Base-by-base conservation (phyloP, 2,113 vertebrate species). In the Neofelis nebulosa region DNA sequence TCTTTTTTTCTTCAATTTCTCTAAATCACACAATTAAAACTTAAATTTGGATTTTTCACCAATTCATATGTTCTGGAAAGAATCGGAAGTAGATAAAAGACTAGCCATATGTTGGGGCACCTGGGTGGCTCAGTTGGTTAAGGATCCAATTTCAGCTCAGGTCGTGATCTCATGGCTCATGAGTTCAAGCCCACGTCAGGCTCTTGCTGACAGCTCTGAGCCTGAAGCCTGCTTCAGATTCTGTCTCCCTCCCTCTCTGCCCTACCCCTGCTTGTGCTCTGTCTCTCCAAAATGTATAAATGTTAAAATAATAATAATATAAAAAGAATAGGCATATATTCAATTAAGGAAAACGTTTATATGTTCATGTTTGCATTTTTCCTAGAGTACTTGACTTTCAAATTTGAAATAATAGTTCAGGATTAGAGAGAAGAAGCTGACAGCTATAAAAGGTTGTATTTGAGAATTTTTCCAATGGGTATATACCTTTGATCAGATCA, bases 401-500 rank as follows among this genome's bases (percentile, higher is more conserved):
- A 50, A 50, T 55, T 93, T 66, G 27, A 89, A 73, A 36, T 50
- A 79, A 48, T 38, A 91, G n/a, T 82, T 92, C 90, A 38, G 18
- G 15, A 74, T 68, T 52, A 78, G 29, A 57, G 16, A 78, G 69
- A 85, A 50, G 45, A 86, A 78, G 55, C 61, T 66, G 55, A 84
- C 8, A 93, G 29, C 38, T 80, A 19, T 78, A 52, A 57, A 74
- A 93, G 33, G 29, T 88, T 76, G 25, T 86, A 88, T 93, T 91
- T 93, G 78, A 79, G 31, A 65, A 79, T 0, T 2, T 97, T 92
- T 95, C 38, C 63, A 83, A 2, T 73, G 76, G 87, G 29, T 55
- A 45, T 71, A 9, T 61, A 68, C n/a, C 25, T 94, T 95, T 66
- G 86, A 94, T 93, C 31, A 96, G 38, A 92, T 95, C 33, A 7